Percentiles rank a stretch among this genome's conserved stretches.
These are phyloP conservation scores for Fistularia commersonii DNA, from an alignment of 2,797 vertebrate genomes.

Conservation along the genomic window DNA sequence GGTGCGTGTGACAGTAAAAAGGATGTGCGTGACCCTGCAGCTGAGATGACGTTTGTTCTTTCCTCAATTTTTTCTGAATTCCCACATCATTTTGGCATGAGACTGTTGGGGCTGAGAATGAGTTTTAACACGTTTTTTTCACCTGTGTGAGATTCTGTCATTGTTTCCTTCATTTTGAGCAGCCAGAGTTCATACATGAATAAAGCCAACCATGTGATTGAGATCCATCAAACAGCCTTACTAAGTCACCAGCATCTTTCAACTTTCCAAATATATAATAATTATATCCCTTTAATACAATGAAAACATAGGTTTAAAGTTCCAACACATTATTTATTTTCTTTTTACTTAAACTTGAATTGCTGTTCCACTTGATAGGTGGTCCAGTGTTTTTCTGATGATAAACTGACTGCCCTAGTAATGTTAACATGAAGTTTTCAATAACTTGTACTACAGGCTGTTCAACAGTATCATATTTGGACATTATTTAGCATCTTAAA, in stretches of 20 bases:
- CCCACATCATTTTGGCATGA: slow-evolving; percentile 32
- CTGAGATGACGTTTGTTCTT: slow-evolving; percentile 46
- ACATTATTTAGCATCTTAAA: no score
- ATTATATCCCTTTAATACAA: not conserved
- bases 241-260: not conserved
- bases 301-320: no score
- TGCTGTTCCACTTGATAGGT: no score
- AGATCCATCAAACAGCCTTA: not conserved
- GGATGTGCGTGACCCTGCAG: slow-evolving; percentile 59
- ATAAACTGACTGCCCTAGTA: no score
- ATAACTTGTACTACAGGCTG: no score
- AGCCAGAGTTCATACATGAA: not conserved
- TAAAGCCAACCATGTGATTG: not conserved
- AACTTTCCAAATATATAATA: not conserved
- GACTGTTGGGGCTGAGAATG: slow-evolving; percentile 19
- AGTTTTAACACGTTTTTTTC: not conserved
- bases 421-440: no score
- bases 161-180: slow-evolving; percentile 17
- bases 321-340: no score
- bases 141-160: slow-evolving; percentile 14
- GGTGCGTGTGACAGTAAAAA: slow-evolving; percentile 52
- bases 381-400: no score
- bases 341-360: no score
- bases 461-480: no score
- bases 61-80: slow-evolving; percentile 27